Evolutionary conservation across 2,113 vertebrate genomes (phyloP).

Genomic region (Heterotilapia buettikoferi): DNA sequence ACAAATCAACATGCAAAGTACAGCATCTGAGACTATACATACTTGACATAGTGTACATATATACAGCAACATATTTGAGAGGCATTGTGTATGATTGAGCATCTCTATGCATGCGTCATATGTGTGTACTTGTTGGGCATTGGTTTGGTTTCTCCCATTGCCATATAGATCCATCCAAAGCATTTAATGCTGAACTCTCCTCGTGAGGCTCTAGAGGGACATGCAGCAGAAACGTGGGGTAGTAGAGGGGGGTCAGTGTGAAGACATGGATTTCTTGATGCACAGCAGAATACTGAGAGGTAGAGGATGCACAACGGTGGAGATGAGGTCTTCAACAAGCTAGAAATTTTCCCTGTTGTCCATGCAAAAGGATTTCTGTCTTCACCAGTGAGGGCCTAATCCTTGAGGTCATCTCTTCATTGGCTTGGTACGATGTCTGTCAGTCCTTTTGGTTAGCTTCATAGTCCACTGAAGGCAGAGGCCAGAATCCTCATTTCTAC

Average conservation of each 20-base stretch:
- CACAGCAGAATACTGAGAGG: constrained; percentile 57
- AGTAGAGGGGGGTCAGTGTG: background rate
- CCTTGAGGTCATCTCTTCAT: constrained; percentile 35
- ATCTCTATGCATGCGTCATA: constrained; percentile 12
- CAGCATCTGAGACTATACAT: constrained; percentile 59
- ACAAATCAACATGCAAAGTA: constrained; percentile 69
- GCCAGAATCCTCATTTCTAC: constrained; percentile 18
- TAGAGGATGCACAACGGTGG: constrained; percentile 55
- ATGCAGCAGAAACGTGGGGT: constrained; percentile 21
- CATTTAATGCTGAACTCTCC: background rate
- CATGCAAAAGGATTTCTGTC: constrained; percentile 47
- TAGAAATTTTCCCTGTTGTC: constrained; percentile 27
- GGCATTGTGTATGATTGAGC: constrained; percentile 22
- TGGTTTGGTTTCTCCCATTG: background rate
- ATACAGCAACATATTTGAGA: constrained; percentile 56
- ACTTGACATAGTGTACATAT: constrained; percentile 65
- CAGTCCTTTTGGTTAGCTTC: constrained; percentile 43
- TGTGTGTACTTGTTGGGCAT: constrained; percentile 8
- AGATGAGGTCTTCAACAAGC: constrained; percentile 30
- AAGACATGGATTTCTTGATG: constrained; percentile 18
- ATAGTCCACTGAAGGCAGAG: constrained; percentile 34
- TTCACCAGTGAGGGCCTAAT: background rate
- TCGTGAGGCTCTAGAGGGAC: constrained; percentile 5
- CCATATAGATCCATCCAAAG: constrained; percentile 3
- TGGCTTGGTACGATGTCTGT: constrained; percentile 20